These are phyloP conservation scores for Torymus tubicola DNA, from an alignment of 2,888 invertebrate species.

Conservation along the genomic window DNA sequence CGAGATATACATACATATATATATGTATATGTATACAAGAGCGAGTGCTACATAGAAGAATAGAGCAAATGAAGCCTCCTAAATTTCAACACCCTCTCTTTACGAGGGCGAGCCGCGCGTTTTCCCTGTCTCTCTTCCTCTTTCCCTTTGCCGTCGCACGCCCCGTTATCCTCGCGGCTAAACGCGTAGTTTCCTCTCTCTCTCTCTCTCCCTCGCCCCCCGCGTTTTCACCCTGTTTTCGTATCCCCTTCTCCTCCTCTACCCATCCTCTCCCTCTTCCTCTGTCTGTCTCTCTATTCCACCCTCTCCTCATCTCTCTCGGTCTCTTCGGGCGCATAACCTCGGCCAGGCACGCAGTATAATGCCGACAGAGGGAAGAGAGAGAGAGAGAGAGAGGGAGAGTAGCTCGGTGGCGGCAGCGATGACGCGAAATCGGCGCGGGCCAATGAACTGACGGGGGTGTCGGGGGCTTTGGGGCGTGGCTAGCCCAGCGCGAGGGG, in stretches of 20 bases:
- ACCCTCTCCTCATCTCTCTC: background rate
- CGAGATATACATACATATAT: slow-evolving; percentile 60
- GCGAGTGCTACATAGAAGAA: slow-evolving; percentile 64
- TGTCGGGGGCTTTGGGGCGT: slow-evolving; percentile 69
- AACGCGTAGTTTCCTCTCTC: slow-evolving; percentile 29
- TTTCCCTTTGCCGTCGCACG: slow-evolving; percentile 27
- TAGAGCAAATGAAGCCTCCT: slow-evolving; percentile 74
- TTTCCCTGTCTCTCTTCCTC: slow-evolving; percentile 28
- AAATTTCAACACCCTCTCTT: slow-evolving; percentile 67
- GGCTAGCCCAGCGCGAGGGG: slow-evolving; percentile 60
- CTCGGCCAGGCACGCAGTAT: slow-evolving; percentile 39
- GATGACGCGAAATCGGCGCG: slow-evolving; percentile 73
- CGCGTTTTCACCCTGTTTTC: slow-evolving; percentile 11
- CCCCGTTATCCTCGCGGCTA: slow-evolving; percentile 57
- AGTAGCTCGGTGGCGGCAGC: slow-evolving; percentile 64
- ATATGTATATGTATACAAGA: background rate
- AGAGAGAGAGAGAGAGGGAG: slow-evolving; percentile 50
- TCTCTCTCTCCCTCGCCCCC: background rate
- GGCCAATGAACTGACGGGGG: slow-evolving; percentile 73
- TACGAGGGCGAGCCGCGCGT: slow-evolving; percentile 25
- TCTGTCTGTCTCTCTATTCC: background rate
- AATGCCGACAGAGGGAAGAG: slow-evolving; percentile 26
- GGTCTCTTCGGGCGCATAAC: background rate
- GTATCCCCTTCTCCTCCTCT: background rate
- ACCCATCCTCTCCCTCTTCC: background rate